Evolutionary conservation across 2,113 vertebrate species (phyloP), one percentile per base, ranked within the genome.

Genomic region (Bambusicola thoracicus): DNA sequence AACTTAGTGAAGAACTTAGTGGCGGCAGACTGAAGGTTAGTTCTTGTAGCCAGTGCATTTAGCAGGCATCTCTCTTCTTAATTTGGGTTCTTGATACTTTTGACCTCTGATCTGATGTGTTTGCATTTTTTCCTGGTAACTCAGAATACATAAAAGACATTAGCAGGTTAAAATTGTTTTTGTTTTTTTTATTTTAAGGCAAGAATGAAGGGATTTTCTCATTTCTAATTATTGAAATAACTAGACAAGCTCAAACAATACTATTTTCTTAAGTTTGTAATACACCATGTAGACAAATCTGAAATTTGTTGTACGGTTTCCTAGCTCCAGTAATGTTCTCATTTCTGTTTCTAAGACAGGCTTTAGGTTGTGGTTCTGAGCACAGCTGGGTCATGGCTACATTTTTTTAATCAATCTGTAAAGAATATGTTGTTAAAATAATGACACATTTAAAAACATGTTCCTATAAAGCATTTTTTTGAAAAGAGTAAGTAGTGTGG

Each of bases 1-100:
- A 99, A 97, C 98, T 99, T 97, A 99, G 99, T 73, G 99, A 99
- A 97, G 99, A 99, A 96, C 98, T 99, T 94, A 99, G 99, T 46
- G 99, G 99, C 36, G 99, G 99, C 55, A 99, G 99, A 94, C 98
- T 99, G 91, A 99, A 99, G 99, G 99, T 98, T 67, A 94, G 97
- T 85, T 74, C 1, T 2, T 72, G 53, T 44, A 44, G 30, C 73
- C 72, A 56, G 8, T 53, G 27, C 51, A 10, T 53, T 53, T 53
- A 53, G 30, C 14, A 29, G 17, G 27, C 15, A 30, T 29, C 27
- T 53, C 51, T 51, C 25, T 51, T 38, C 29, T 81, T 85, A 24
- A 20, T n/a, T 89, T 8, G 2, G 8, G 8, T 58, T 73, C 25
- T n/a, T 61, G 80, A 29, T 6, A 8, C 40, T 53, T 41, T 30